These are phyloP conservation scores for Eilema griseolum DNA, from an alignment of 2,888 invertebrate genomes.

Conservation along the genomic window DNA sequence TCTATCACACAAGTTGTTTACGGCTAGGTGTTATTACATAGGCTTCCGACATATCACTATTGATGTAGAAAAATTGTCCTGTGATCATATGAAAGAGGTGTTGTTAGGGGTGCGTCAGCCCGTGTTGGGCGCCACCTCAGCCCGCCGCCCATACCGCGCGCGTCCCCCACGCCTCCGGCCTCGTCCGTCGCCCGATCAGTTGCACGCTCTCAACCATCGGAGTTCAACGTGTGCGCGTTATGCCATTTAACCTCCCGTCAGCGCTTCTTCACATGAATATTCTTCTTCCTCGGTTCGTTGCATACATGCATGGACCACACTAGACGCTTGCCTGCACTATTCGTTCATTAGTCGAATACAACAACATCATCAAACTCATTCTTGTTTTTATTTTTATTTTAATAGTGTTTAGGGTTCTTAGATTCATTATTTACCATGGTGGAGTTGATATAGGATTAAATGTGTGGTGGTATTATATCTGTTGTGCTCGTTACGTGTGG, in stretches of 20 bases:
- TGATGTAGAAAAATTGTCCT: conserved; percentile 73
- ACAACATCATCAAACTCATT: conserved; percentile 39
- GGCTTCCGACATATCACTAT: conserved; percentile 60
- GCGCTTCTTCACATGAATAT: conserved; percentile 80
- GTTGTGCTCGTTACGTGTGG: neutral
- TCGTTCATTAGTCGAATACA: conserved; percentile 65
- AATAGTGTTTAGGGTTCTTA: conserved; percentile 42
- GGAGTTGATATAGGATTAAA: conserved; percentile 40
- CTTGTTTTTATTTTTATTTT: conserved; percentile 37
- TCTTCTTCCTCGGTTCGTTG: conserved; percentile 83
- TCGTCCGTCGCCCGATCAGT: conserved; percentile 64
- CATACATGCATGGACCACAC: conserved; percentile 84
- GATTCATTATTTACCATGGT: conserved; percentile 39
- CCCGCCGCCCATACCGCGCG: conserved; percentile 61
- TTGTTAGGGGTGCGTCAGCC: conserved; percentile 63
- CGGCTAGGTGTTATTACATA: conserved; percentile 27
- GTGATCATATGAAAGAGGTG: conserved; percentile 78
- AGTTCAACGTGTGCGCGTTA: conserved; percentile 79
- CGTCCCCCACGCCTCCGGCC: conserved; percentile 52
- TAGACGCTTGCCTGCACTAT: conserved; percentile 83
- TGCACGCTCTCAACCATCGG: conserved; percentile 75
- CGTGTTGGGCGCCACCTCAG: conserved; percentile 70
- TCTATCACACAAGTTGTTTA: conserved; percentile 21
- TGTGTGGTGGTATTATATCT: conserved; percentile 43
- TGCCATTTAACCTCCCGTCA: conserved; percentile 77